Base-by-base conservation (phyloP, 1,140 invertebrate species). In the Muscidifurax raptorellus region DNA sequence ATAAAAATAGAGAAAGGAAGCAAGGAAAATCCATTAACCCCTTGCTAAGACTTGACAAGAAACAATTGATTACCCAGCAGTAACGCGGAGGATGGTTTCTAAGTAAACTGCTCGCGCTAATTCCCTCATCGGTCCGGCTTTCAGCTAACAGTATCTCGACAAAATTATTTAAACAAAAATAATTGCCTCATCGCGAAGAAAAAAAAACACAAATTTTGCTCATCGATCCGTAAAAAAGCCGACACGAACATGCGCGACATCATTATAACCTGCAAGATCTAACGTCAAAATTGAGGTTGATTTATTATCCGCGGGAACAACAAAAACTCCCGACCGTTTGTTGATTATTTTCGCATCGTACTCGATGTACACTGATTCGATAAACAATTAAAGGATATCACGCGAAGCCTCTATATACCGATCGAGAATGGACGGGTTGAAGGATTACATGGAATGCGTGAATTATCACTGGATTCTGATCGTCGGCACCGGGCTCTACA, bases 381-480 rank as follows among this genome's bases (percentile, higher is more conserved):
- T 28, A 66, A 64, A 25, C 13, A 69, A 25, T 52, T 1, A 44
- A n/a, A 52, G 71, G 25, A 27, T 18, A 32, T 1, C 52, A 32
- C 59, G 10, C 6, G 12, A 59, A 9, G 0, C 7, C 28, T 6
- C 44, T 1, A n/a, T n/a, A n/a, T n/a, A 80, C 78, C 3, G 25
- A 22, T 15, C 15, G 32, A 85, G 80, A 15, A 91, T 92, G 91
- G 92, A 92, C 3, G 83, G 84, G 2, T 25, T 90, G 0, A 90
- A 86, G 78, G 90, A 92, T 15, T 90, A 86, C 32, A 9, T 89
- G 0, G 90, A 90, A 44, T 88, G 71, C n/a, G 72, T 93, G 27
- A 92, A 92, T 88, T 87, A 88, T 82, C 92, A 93, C 74, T 93
- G 92, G 92, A 75, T 93, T 47, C 86, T 87, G 0, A 87, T 93